These are phyloP conservation scores for Campopleginae sp. DNA, from an alignment of 2,888 invertebrate species.

Conservation along the genomic window DNA sequence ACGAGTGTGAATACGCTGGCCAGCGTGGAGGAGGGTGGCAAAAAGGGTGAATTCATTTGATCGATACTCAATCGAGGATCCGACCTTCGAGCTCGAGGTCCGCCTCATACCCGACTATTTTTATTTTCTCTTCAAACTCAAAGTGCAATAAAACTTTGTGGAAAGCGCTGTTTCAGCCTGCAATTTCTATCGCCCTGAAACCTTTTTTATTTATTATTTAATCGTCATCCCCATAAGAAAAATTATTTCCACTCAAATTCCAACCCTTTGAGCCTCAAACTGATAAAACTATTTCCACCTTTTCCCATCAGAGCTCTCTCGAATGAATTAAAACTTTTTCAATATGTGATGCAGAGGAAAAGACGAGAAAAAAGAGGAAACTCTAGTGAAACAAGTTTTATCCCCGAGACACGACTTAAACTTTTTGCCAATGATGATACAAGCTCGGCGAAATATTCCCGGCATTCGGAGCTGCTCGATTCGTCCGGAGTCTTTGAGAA, in stretches of 20 bases:
- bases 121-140: constrained; percentile 25
- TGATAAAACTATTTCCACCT: background rate
- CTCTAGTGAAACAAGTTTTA: background rate
- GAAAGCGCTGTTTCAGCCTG: background rate
- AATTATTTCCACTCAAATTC: background rate
- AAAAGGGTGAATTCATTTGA: constrained; percentile 31
- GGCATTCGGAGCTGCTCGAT: background rate
- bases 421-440: constrained; percentile 5
- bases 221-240: background rate
- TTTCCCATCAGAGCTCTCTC: background rate
- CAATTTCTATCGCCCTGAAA: background rate
- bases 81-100: constrained; percentile 8
- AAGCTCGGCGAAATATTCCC: background rate
- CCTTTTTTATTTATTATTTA: background rate
- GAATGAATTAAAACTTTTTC: constrained; percentile 9
- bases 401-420: background rate
- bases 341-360: background rate
- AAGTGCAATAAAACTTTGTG: constrained; percentile 49
- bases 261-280: background rate
- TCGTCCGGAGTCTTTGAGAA: constrained; percentile 7
- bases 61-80: constrained; percentile 60
- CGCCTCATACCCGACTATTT: background rate
- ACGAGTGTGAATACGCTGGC: background rate
- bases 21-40: background rate
- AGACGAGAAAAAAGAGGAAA: background rate